Evolutionary conservation across 2,797 vertebrate genomes (phyloP).

Genomic region (Semaprochilodus insignis): DNA sequence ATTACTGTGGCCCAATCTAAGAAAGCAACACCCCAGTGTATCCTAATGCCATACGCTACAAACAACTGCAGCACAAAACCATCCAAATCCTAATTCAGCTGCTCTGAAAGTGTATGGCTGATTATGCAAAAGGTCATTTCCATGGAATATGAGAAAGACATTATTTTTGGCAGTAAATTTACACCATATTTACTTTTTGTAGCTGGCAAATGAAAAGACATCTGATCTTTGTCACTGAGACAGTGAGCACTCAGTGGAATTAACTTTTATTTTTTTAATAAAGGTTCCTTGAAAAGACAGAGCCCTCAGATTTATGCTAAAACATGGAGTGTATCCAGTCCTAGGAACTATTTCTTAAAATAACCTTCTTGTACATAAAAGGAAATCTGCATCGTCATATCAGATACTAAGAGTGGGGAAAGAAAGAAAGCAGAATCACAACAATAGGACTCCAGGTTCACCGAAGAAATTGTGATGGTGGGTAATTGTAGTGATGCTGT

Average conservation of each 20-base stretch:
- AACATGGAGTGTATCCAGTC: too few species aligned
- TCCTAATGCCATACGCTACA: background rate
- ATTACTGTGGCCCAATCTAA: constrained; percentile 8
- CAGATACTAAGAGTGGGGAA: constrained; percentile 10
- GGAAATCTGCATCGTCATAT: background rate
- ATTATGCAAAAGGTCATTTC: background rate
- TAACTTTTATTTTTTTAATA: background rate
- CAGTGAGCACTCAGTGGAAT: background rate
- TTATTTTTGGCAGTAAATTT: background rate
- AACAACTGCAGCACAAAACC: too few species aligned
- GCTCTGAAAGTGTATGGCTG: background rate
- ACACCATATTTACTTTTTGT: background rate
- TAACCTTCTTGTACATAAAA: too few species aligned
- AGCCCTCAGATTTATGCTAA: too few species aligned
- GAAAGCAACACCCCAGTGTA: constrained; percentile 8
- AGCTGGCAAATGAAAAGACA: background rate
- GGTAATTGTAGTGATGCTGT: constrained; percentile 28
- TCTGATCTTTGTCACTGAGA: background rate
- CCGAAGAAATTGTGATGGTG: constrained; percentile 40
- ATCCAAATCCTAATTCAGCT: background rate
- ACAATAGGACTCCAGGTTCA: constrained; percentile 34
- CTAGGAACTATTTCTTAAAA: too few species aligned
- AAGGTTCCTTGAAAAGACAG: too few species aligned
- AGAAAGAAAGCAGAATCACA: constrained; percentile 29
- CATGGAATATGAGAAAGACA: background rate